A percentile compares a stretch with the other conserved stretches of the same genome.
Conservation (phyloP, 2,888 invertebrate species). For the Rhyacophila evoluta region DNA sequence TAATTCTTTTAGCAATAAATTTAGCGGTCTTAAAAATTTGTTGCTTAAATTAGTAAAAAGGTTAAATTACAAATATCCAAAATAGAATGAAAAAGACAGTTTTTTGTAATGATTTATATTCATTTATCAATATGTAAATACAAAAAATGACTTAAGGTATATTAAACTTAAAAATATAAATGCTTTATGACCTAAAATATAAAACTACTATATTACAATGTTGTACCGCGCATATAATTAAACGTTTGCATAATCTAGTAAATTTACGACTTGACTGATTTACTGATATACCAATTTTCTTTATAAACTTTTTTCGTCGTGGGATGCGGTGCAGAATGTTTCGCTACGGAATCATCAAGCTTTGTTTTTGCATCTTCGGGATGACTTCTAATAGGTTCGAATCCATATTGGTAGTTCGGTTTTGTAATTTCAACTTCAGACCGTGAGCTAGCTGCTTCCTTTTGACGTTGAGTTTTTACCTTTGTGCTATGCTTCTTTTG, state of each 20-base stretch:
- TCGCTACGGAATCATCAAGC: constrained; percentile 45
- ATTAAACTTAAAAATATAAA: neutral
- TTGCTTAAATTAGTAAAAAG: too few species aligned
- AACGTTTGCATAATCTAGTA: constrained; percentile 13
- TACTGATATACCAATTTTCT: constrained; percentile 68
- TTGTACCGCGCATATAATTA: constrained; percentile 21
- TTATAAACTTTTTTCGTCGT: constrained; percentile 64
- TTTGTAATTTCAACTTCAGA: constrained; percentile 63
- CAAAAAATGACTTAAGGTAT: neutral
- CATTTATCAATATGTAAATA: neutral
- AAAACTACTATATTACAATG: constrained; percentile 16
- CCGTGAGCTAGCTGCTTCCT: constrained; percentile 59
- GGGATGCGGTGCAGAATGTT: constrained; percentile 58
- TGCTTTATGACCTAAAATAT: neutral
- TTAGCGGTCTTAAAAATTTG: too few species aligned
- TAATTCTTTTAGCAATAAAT: too few species aligned
- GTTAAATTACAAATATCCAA: too few species aligned
- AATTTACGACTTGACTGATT: constrained; percentile 59
- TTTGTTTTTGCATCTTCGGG: constrained; percentile 15
- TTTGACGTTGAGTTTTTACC: constrained; percentile 57
- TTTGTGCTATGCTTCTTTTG: constrained; percentile 58
- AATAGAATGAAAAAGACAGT: too few species aligned
- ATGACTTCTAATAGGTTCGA: constrained; percentile 61
- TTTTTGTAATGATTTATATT: neutral
- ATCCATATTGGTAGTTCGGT: constrained; percentile 68